phyloP scores from a whole-genome alignment of 2,797 vertebrate genomes.

The Crocidura indochinensis region DNA sequence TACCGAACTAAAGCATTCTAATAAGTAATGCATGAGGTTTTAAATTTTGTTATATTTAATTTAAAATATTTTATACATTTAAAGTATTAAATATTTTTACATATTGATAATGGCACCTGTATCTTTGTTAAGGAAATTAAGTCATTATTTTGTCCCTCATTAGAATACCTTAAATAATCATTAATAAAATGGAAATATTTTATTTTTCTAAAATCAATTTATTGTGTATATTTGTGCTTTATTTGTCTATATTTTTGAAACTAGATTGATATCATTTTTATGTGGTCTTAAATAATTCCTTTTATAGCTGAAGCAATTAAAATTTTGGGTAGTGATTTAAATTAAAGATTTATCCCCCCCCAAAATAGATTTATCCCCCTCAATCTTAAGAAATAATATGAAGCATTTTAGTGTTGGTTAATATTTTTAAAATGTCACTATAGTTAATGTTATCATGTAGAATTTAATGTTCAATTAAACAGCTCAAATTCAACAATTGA shows the following conservation, averaged over 20 bases:
- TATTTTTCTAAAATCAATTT: constrained; percentile 64
- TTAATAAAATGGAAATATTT: constrained; percentile 5
- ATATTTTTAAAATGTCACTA: constrained; percentile 53
- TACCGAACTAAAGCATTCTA: constrained; percentile 31
- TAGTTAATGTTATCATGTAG: constrained; percentile 29
- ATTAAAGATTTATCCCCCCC: constrained; percentile 21
- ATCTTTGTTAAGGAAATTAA: constrained; percentile 44
- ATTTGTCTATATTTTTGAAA: constrained; percentile 40
- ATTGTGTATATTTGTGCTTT: not conserved
- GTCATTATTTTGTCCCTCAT: constrained; percentile 51
- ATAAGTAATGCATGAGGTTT: constrained; percentile 14
- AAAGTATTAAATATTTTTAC: constrained; percentile 10
- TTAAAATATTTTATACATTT: constrained; percentile 22
- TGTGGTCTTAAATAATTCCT: constrained; percentile 1
- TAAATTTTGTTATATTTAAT: not conserved
- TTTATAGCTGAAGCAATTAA: constrained; percentile 7
- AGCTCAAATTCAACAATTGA: constrained; percentile 32
- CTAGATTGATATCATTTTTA: constrained; percentile 32
- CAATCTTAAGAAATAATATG: constrained; percentile 29
- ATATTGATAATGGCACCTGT: constrained; percentile 41
- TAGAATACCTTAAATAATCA: constrained; percentile 57
- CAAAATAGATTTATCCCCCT: no score
- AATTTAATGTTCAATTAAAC: constrained; percentile 26
- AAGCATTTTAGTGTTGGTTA: constrained; percentile 55
- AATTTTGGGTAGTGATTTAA: constrained; percentile 12